phyloP scores from a whole-genome alignment of 2,797 vertebrate species.

The Myotis findleyi region DNA sequence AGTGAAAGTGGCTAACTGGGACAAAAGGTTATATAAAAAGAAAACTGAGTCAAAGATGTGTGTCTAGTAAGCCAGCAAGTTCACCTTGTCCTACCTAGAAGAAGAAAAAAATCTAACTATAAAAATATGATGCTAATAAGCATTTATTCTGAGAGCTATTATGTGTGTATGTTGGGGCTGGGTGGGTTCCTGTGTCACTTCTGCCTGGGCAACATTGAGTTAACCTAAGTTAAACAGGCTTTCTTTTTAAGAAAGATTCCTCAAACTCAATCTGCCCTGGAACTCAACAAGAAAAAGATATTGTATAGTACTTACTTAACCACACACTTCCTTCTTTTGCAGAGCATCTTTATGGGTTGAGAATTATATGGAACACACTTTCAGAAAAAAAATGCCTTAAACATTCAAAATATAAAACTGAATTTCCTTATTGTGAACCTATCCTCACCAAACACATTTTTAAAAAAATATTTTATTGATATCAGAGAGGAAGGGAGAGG shows the following conservation, averaged over 20 bases:
- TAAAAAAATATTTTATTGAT: background rate
- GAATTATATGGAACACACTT: background rate
- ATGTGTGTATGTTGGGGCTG: background rate
- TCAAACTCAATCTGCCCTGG: background rate
- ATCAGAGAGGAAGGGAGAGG: no score
- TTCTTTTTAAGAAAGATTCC: background rate
- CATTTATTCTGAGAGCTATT: background rate
- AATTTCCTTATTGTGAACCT: background rate
- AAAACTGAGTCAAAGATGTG: background rate
- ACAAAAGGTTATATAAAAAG: background rate
- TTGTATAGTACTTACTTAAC: background rate
- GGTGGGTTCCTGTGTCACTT: background rate
- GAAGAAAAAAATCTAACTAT: background rate
- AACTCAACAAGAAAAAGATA: background rate
- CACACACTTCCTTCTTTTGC: background rate
- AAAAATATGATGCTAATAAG: background rate
- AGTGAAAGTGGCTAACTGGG: background rate
- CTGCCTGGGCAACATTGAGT: background rate
- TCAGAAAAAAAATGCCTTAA: background rate
- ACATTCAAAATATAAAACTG: slow-evolving; percentile 40
- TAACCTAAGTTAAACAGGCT: background rate
- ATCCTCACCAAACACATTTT: background rate
- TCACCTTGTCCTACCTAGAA: background rate
- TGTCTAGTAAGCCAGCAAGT: background rate
- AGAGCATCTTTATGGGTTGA: background rate